Percentiles rank a stretch among this genome's conserved stretches.
phyloP scores from a whole-genome alignment of 2,113 vertebrate species.

The Platysteira castanea region DNA sequence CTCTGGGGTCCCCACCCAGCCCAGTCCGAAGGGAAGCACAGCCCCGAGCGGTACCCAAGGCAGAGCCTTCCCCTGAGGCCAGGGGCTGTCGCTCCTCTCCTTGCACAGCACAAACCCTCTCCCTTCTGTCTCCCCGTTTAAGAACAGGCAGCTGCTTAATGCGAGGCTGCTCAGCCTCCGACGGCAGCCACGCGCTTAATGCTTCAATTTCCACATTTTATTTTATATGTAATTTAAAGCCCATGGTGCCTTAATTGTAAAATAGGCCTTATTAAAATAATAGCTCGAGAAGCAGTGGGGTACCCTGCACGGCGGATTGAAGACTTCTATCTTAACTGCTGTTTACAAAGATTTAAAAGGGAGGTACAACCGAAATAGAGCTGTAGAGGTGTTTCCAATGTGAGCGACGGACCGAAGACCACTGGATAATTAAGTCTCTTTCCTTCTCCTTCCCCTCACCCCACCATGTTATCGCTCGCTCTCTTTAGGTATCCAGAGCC shows the following conservation, averaged over 20 bases:
- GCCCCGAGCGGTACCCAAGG: fast-evolving
- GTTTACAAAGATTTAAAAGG: slow-evolving; percentile 78
- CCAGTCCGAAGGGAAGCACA: neutral
- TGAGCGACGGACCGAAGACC: slow-evolving; percentile 75
- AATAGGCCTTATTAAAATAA: slow-evolving; percentile 85
- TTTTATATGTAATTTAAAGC: slow-evolving; percentile 84
- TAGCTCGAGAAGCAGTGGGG: slow-evolving; percentile 79
- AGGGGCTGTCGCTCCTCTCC: neutral
- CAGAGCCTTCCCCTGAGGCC: neutral
- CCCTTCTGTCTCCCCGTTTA: slow-evolving; percentile 47
- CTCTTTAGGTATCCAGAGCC: slow-evolving; percentile 69
- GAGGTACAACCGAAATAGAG: slow-evolving; percentile 69
- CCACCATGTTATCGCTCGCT: slow-evolving; percentile 54
- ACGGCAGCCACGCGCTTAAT: slow-evolving; percentile 71
- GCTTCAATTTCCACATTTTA: slow-evolving; percentile 82
- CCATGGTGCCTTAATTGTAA: slow-evolving; percentile 84
- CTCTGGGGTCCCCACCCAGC: neutral
- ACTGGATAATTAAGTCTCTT: slow-evolving; percentile 69
- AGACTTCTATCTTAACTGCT: slow-evolving; percentile 72
- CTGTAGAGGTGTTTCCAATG: slow-evolving; percentile 68
- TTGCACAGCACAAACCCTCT: neutral
- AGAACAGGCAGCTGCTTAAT: slow-evolving; percentile 60
- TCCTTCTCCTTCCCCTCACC: slow-evolving; percentile 58
- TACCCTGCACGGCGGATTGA: slow-evolving; percentile 63
- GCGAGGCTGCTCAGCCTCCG: slow-evolving; percentile 66